phyloP scores from a whole-genome alignment of 92 coral and sea anemone species.

The Epizoanthus illoricatus region DNA sequence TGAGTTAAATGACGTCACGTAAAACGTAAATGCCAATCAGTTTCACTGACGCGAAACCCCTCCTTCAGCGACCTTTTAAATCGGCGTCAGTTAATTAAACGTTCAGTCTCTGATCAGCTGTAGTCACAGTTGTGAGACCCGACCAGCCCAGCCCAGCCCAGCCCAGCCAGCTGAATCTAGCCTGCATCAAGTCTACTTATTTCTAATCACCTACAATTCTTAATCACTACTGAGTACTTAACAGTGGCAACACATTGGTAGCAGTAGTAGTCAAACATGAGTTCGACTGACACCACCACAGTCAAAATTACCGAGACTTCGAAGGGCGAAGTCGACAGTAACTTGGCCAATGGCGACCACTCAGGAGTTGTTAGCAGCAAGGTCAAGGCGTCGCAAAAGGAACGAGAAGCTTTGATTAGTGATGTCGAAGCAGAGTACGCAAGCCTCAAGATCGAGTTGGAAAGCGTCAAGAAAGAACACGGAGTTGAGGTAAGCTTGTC shows the following conservation, averaged over 20 bases:
- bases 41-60: not conserved
- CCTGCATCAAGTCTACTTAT: not conserved
- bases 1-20: not conserved
- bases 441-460: not conserved
- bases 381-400: too few relatives aligned
- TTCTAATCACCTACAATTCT: not conserved
- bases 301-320: not conserved
- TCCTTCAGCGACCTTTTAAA: constrained; percentile 7
- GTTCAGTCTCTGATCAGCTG: constrained; percentile 21
- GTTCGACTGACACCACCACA: not conserved
- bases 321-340: not conserved
- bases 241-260: not conserved
- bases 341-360: not conserved
- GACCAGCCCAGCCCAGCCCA: not conserved
- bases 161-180: constrained; percentile 12
- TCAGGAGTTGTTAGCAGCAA: not conserved
- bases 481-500: constrained; percentile 20
- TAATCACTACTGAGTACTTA: not conserved
- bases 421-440: not conserved
- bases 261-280: not conserved
- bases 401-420: not conserved
- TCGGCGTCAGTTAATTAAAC: not conserved
- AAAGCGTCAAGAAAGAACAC: constrained; percentile 1
- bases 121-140: constrained; percentile 26
- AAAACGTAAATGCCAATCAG: not conserved